Evolutionary conservation across 1,140 invertebrate genomes (phyloP).

Genomic region (Drosophila obscura): DNA sequence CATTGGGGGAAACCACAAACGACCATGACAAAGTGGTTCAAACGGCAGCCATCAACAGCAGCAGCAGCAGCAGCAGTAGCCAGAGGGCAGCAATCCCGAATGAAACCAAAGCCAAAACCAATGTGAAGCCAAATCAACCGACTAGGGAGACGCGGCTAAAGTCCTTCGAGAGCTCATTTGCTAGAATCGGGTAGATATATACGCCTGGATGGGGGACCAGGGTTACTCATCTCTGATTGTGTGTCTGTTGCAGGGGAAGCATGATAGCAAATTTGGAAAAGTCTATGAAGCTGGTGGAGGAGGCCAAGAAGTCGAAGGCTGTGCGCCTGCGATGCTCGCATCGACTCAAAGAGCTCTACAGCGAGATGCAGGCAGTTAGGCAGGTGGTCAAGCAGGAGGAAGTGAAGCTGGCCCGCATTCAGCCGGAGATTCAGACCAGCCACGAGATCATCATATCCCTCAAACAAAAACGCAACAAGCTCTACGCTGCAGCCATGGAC

Average conservation of each 20-base stretch:
- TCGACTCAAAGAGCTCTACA: constrained; percentile 60
- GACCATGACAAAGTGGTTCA: not conserved
- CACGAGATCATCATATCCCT: constrained; percentile 74
- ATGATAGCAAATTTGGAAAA: constrained; percentile 73
- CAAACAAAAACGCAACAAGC: constrained; percentile 70
- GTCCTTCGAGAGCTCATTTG: constrained; percentile 70
- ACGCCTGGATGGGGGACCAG: not conserved
- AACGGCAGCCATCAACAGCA: not conserved
- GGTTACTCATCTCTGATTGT: not conserved
- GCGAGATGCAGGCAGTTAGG: constrained; percentile 68
- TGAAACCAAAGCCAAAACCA: not conserved
- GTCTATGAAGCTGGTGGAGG: constrained; percentile 65
- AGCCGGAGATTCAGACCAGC: constrained; percentile 71
- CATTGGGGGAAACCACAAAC: not conserved
- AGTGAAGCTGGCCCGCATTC: constrained; percentile 60
- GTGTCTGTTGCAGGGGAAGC: constrained; percentile 34
- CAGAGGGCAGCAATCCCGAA: not conserved
- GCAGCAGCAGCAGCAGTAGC: constrained; percentile 8
- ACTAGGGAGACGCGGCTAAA: constrained; percentile 57
- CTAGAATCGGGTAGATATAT: constrained; percentile 68
- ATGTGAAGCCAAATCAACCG: constrained; percentile 4
- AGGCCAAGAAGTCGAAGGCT: constrained; percentile 65
- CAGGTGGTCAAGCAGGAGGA: constrained; percentile 60
- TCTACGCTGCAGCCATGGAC: constrained; percentile 64
- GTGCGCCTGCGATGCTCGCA: constrained; percentile 58